Percentiles rank a stretch among this genome's conserved stretches.
phyloP scores from a whole-genome alignment of 2,888 invertebrate genomes.

The Chrysomela aeneicollis region DNA sequence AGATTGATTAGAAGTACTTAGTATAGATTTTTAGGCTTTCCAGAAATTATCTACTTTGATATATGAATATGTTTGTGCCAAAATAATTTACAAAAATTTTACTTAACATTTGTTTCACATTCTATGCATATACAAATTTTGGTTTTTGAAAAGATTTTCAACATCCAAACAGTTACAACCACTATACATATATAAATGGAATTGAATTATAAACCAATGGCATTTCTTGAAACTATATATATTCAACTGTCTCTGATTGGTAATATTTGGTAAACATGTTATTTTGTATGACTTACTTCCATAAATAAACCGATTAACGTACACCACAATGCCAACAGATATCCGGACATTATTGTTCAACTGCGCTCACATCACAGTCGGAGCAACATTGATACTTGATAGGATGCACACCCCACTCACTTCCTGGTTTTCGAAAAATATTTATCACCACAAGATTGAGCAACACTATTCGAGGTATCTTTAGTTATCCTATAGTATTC shows the following conservation, averaged over 20 bases:
- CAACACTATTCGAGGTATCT: neutral
- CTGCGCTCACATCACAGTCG: slow-evolving; percentile 17
- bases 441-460: neutral
- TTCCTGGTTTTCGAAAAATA: slow-evolving; percentile 49
- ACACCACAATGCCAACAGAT: slow-evolving; percentile 28
- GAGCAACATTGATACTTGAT: slow-evolving; percentile 35
- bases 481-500: neutral
- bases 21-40: no score
- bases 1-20: no score
- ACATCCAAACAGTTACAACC: no score
- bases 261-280: neutral
- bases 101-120: no score
- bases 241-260: neutral
- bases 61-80: no score
- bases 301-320: slow-evolving; percentile 27
- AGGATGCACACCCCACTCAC: slow-evolving; percentile 57
- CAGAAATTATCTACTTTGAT: no score
- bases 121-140: no score
- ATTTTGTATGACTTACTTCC: slow-evolving; percentile 24
- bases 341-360: slow-evolving; percentile 39
- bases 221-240: no score
- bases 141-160: no score
- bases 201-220: no score
- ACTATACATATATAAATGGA: no score
- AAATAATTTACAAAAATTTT: no score